These are phyloP conservation scores for Idris sp. DNA, from an alignment of 1,140 invertebrate genomes.

Conservation along the genomic window DNA sequence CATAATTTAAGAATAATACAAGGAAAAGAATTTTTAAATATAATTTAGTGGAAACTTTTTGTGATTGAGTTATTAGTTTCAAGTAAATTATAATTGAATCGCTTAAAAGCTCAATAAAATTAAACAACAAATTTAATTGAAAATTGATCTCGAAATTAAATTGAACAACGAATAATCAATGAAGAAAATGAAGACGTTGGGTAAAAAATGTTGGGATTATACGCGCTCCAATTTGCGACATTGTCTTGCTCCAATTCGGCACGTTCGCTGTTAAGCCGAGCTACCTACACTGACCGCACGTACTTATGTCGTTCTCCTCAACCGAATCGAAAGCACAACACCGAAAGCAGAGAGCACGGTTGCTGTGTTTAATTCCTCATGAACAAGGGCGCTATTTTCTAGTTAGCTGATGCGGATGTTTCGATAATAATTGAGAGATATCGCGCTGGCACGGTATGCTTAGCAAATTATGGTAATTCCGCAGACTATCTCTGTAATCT, in stretches of 20 bases:
- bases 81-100: too few relatives aligned
- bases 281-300: slow-evolving; percentile 46
- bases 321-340: slow-evolving; percentile 41
- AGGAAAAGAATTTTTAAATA: too few relatives aligned
- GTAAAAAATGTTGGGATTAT: slow-evolving; percentile 22
- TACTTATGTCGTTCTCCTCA: slow-evolving; percentile 40
- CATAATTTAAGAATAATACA: too few relatives aligned
- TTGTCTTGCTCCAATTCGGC: slow-evolving; percentile 54
- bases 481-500: slow-evolving; percentile 17
- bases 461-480: slow-evolving; percentile 30
- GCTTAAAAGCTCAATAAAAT: too few relatives aligned
- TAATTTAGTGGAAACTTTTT: too few relatives aligned
- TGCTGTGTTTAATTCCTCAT: slow-evolving; percentile 32
- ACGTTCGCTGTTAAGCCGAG: slow-evolving; percentile 47
- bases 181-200: slow-evolving; percentile 1
- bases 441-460: slow-evolving; percentile 13
- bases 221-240: slow-evolving; percentile 45
- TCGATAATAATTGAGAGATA: slow-evolving; percentile 48
- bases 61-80: too few relatives aligned
- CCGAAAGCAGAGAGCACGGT: slow-evolving; percentile 32
- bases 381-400: slow-evolving; percentile 39
- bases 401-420: slow-evolving; percentile 28
- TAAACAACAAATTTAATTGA: too few relatives aligned
- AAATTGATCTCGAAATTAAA: too few relatives aligned
- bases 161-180: too few relatives aligned